Percentiles rank a stretch among this genome's conserved stretches.
These are phyloP conservation scores for Pocillopora verrucosa DNA, from an alignment of 64 coral and sea anemone species.

Conservation along the genomic window DNA sequence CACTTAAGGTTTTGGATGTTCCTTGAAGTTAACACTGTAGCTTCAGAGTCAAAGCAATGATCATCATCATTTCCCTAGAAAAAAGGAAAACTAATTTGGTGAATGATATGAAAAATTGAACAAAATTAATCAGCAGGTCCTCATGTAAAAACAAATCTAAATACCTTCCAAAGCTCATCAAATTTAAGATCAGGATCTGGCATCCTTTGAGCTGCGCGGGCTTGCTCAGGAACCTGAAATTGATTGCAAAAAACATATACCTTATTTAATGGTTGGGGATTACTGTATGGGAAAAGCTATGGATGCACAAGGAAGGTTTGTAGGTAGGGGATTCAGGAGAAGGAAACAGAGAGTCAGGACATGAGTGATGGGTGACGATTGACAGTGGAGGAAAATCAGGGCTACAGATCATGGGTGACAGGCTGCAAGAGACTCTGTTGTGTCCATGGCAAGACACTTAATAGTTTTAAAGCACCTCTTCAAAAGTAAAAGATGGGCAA, in stretches of 20 bases:
- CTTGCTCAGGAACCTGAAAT: conserved; percentile 75
- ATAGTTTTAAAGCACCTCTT: background rate
- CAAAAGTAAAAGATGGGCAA: too few relatives aligned
- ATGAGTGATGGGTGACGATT: too few relatives aligned
- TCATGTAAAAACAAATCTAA: background rate
- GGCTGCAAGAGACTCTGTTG: too few relatives aligned
- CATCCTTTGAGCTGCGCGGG: conserved; percentile 57
- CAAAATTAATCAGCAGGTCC: too few relatives aligned
- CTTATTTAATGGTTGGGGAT: background rate
- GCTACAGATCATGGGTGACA: too few relatives aligned
- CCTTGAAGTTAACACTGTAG: conserved; percentile 55
- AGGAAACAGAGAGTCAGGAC: too few relatives aligned
- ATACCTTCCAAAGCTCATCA: conserved; percentile 87
- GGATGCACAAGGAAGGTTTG: background rate
- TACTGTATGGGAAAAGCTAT: background rate
- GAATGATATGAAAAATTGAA: too few relatives aligned
- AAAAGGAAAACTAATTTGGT: background rate
- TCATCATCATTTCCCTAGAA: conserved; percentile 69
- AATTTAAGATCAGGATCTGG: conserved; percentile 75
- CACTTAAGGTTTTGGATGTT: conserved; percentile 82
- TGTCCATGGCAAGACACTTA: background rate
- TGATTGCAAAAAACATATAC: background rate
- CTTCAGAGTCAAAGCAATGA: conserved; percentile 58
- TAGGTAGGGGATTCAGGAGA: too few relatives aligned
- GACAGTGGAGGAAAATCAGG: too few relatives aligned